Evolutionary conservation across 2,797 vertebrate genomes (phyloP), one percentile per base, ranked within the genome.

Genomic region (Acestrorhynchus altus): DNA sequence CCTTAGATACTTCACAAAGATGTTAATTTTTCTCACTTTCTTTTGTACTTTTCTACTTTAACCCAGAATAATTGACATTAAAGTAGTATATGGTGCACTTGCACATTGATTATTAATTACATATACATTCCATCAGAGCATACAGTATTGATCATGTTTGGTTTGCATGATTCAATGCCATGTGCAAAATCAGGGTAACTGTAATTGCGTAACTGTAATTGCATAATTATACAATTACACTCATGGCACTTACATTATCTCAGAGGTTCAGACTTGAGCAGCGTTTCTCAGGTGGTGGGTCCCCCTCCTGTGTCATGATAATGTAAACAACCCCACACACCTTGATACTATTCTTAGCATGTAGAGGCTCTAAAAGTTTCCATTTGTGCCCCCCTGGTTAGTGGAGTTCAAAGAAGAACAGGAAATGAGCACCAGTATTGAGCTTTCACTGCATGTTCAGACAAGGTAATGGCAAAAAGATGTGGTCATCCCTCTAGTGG

Each of bases 291-390:
- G 15, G 39, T 31, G 56, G 26, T 52, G 28, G 28, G 28, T 49
- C 20, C 7, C n/a, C 2, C 22, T 74, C 39, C 60, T 76, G 49
- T 57, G 15, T 76, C 46, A 54, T 75, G 47, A 73, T 69, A 78
- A 63, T 74, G 69, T 69, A 73, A 81, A 83, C 56, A 46, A 59
- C 47, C 44, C 63, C 28, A 42, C 70, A 54, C 67, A 49, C 86
- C 87, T 80, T 88, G 78, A 22, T 13, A 87, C 92, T 96, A 95
- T 95, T 95, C 95, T 95, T 94, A 95, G 93, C 89, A 44, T 18
- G 72, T 75, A 65, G 80, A 84, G 90, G 85, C 89, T 68, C 81
- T 86, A 85, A 93, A 93, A 94, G 83, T 97, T 97, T 96, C 94
- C 95, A 93, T 90, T 90, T 91, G 86, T 89, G 91, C 88, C 84